Evolutionary conservation across 2,113 vertebrate species (phyloP), one percentile per base, ranked within the genome.

Genomic region (Sander lucioperca): DNA sequence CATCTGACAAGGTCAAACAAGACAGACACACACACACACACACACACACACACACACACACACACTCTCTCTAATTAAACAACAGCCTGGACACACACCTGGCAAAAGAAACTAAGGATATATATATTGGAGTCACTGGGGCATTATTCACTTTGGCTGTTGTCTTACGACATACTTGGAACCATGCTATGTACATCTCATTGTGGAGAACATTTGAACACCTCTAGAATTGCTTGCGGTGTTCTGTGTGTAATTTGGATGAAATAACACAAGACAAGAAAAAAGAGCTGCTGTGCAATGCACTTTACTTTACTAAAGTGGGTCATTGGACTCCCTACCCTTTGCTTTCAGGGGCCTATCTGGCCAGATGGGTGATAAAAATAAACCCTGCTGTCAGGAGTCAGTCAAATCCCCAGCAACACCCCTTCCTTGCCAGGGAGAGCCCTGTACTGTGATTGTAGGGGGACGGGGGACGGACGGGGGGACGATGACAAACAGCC

Each of bases 1-100:
- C 97, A 89, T 99, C 98, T 99, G 95, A 72, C 79, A 79, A 86
- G 82, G 90, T 86, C 77, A 91, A 82, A 89, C 14, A 72, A 76
- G 84, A 78, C 71, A 69, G 69, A 80, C 30, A 30, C 30, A 30
- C 30, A 30, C 30, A 30, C 30, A 30, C 30, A 30, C 30, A 30
- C 30, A 30, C 30, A 30, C 27, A 30, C 27, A 30, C 27, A 30
- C 27, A 30, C 27, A 30, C 27, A 30, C 30, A 63, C 54, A 71
- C 50, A 66, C 36, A 75, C 59, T 69, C 18, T 7, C 43, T 9
- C 15, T 67, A 39, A 74, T 76, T 80, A 68, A 86, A 87, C 74
- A 79, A 76, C 70, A 80, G 71, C 30, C n/a, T 59, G 39, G 43
- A 90, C 73, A 75, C 71, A 73, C 85, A 88, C 81, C 82, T 88